Percentiles rank a stretch among this genome's conserved stretches.
Conservation (phyloP, 2,888 invertebrate genomes). For the Eumacrocentrus americanus region DNA sequence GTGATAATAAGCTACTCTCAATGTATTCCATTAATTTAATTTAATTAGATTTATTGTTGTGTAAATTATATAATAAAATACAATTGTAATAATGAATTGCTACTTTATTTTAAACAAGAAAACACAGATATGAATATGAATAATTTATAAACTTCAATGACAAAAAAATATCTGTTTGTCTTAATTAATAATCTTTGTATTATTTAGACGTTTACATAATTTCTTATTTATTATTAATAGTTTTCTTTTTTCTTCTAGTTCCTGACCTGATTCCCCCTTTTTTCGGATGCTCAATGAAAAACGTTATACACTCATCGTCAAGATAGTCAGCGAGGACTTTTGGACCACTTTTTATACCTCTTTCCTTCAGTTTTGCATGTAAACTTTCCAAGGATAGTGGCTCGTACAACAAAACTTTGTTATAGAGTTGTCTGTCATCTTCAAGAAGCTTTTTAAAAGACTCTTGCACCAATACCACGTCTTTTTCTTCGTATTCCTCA, state of each 20-base stretch:
- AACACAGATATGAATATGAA: background rate
- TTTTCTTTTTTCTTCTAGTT: conserved; percentile 3
- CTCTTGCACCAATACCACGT: conserved; percentile 39
- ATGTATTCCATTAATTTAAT: too few relatives aligned
- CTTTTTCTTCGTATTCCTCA: conserved; percentile 21
- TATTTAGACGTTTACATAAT: background rate
- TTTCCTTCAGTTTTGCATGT: conserved; percentile 57
- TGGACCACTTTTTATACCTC: conserved; percentile 61
- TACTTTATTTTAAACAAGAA: background rate
- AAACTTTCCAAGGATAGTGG: conserved; percentile 63
- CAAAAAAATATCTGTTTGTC: background rate
- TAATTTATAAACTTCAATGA: too few relatives aligned
- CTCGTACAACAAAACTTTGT: conserved; percentile 62
- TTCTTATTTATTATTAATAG: background rate
- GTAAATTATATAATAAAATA: background rate
- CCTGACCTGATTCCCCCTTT: conserved; percentile 4
- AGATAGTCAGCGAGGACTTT: conserved; percentile 62
- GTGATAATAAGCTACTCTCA: too few relatives aligned
- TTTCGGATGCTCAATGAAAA: conserved; percentile 30
- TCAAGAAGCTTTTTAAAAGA: conserved; percentile 48
- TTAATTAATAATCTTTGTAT: background rate
- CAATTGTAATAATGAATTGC: background rate
- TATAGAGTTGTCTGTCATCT: conserved; percentile 57
- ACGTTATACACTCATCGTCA: conserved; percentile 61
- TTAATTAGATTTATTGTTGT: too few relatives aligned